These are phyloP conservation scores for Bilobella aurantiaca DNA, from an alignment of 1,140 invertebrate species.

Conservation along the genomic window DNA sequence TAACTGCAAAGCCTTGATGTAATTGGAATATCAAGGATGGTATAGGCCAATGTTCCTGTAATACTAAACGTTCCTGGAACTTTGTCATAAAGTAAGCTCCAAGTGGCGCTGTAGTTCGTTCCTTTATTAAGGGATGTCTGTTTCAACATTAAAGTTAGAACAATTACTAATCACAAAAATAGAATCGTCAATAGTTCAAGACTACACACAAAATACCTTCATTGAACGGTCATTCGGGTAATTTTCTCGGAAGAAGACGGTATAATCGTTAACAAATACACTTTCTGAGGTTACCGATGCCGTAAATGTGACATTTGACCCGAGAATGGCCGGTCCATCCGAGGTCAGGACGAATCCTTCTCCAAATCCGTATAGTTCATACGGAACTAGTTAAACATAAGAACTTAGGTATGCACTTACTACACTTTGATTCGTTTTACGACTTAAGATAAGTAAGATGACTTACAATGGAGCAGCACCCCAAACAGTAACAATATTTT, in stretches of 20 bases:
- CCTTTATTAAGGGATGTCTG: conserved; percentile 13
- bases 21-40: neutral
- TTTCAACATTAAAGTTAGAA: neutral
- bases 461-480: no score
- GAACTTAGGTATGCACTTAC: no score
- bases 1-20: conserved; percentile 6
- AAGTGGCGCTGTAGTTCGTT: conserved; percentile 5
- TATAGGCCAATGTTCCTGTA: neutral
- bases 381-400: no score
- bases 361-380: no score
- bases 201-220: neutral
- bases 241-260: conserved; percentile 22
- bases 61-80: conserved; percentile 14
- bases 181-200: neutral
- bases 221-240: neutral
- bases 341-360: conserved; percentile 12
- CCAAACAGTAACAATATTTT: no score
- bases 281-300: conserved; percentile 10
- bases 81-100: conserved; percentile 5
- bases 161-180: conserved; percentile 1
- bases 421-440: no score
- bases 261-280: conserved; percentile 7
- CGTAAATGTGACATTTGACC: conserved; percentile 20
- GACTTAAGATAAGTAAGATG: no score
- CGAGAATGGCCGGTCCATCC: conserved; percentile 25